A percentile compares a stretch with the other conserved stretches of the same genome.
Evolutionary conservation across 2,113 vertebrate genomes (phyloP).

Genomic region (Hiodon alosoides): DNA sequence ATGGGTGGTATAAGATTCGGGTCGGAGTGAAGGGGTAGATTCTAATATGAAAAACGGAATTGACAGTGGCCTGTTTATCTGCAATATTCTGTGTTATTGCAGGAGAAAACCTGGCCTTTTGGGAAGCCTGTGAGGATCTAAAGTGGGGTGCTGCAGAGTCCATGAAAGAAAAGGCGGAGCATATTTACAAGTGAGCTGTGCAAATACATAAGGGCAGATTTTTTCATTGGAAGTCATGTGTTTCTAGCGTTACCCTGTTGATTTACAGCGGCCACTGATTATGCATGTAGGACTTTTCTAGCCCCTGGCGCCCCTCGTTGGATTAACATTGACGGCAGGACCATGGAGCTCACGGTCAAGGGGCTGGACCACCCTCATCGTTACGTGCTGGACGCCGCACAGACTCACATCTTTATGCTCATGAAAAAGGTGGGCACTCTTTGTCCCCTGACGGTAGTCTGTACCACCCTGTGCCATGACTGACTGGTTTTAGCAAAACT

Average conservation of each 20-base stretch:
- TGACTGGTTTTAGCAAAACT: background rate
- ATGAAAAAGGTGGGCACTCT: slow-evolving; percentile 86
- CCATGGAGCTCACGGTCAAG: slow-evolving; percentile 93
- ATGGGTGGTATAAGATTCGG: too few relatives aligned
- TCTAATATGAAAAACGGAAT: background rate
- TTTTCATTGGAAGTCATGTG: too few relatives aligned
- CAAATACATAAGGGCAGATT: too few relatives aligned
- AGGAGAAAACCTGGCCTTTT: slow-evolving; percentile 96
- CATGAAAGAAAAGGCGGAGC: slow-evolving; percentile 84
- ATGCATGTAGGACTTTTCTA: slow-evolving; percentile 75
- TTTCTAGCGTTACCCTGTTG: too few relatives aligned
- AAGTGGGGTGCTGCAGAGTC: slow-evolving; percentile 85
- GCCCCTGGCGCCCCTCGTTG: slow-evolving; percentile 88
- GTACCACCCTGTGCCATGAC: background rate
- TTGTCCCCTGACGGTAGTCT: background rate
- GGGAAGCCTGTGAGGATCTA: slow-evolving; percentile 96
- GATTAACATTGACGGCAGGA: slow-evolving; percentile 97
- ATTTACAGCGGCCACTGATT: background rate
- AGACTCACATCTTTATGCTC: slow-evolving; percentile 95
- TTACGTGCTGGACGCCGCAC: slow-evolving; percentile 88
- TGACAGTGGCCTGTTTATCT: background rate
- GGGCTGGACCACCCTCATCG: slow-evolving; percentile 89
- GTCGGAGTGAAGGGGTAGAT: too few relatives aligned
- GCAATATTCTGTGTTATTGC: slow-evolving; percentile 1
- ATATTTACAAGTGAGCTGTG: slow-evolving; percentile 80